Conservation (phyloP, 2,888 invertebrate genomes). For the Ennomos fuscantarius region DNA sequence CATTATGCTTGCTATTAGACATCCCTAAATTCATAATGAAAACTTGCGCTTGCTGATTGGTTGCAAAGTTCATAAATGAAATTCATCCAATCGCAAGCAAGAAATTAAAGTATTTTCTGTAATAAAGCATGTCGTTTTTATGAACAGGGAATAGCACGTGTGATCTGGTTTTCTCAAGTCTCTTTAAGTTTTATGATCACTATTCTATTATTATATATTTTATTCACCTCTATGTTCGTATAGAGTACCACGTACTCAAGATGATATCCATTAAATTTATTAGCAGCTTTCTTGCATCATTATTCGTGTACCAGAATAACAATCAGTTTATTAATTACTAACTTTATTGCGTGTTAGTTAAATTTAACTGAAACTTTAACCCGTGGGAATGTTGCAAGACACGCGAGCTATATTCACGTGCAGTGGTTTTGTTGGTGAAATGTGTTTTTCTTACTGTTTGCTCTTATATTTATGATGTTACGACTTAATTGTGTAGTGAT, state of each 20-base stretch:
- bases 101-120: too few relatives aligned
- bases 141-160: too few relatives aligned
- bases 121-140: too few relatives aligned
- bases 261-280: conserved; percentile 10
- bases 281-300: conserved; percentile 46
- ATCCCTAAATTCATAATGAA: too few relatives aligned
- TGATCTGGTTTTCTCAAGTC: too few relatives aligned
- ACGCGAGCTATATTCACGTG: conserved; percentile 13
- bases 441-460: conserved; percentile 28
- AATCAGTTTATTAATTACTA: conserved; percentile 52
- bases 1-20: too few relatives aligned
- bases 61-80: too few relatives aligned
- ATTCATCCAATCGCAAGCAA: too few relatives aligned
- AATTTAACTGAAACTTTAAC: conserved; percentile 32
- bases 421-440: conserved; percentile 14
- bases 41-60: too few relatives aligned
- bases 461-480: not conserved
- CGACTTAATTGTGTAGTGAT: not conserved
- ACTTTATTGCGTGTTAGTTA: conserved; percentile 38
- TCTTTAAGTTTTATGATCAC: not conserved
- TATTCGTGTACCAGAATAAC: conserved; percentile 44
- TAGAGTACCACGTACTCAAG: not conserved
- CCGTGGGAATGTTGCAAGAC: conserved; percentile 42
- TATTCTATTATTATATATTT: too few relatives aligned
- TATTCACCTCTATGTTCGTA: not conserved